phyloP scores from a whole-genome alignment of 2,113 vertebrate species.

The Glareola pratincola region DNA sequence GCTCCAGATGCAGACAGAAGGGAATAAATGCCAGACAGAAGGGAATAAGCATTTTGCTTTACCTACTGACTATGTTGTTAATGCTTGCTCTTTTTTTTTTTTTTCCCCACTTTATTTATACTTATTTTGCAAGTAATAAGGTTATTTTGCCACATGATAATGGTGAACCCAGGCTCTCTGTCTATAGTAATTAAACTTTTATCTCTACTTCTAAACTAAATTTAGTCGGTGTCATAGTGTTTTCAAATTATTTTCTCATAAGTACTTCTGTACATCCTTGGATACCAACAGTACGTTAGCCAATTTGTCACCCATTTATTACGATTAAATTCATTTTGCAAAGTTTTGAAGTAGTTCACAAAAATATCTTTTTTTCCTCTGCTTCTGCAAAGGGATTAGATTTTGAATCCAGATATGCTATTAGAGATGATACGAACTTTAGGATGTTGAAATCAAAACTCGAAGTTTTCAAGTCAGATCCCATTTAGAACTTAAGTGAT shows the following conservation, averaged over 20 bases:
- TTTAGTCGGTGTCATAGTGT: not conserved
- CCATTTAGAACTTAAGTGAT: not conserved
- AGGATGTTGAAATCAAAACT: not conserved
- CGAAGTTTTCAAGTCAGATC: not conserved
- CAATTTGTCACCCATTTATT: not conserved
- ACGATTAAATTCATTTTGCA: not conserved
- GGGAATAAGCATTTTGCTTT: not conserved
- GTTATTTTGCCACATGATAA: not conserved
- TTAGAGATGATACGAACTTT: not conserved
- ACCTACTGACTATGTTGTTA: not conserved
- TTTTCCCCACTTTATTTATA: not conserved
- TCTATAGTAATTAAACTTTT: not conserved
- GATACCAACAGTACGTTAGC: not conserved
- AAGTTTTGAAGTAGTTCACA: not conserved
- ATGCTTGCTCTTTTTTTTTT: not conserved
- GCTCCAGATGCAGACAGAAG: not conserved
- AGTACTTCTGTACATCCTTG: not conserved
- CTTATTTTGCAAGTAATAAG: not conserved
- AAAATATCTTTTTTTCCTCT: not conserved
- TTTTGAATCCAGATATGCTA: not conserved
- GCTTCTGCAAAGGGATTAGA: not conserved
- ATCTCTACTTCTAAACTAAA: not conserved
- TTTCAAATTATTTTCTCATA: not conserved
- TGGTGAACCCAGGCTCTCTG: not conserved
- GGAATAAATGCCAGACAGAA: not conserved